Conservation (phyloP, 1,140 invertebrate genomes). For the Coenobita brevimanus region DNA sequence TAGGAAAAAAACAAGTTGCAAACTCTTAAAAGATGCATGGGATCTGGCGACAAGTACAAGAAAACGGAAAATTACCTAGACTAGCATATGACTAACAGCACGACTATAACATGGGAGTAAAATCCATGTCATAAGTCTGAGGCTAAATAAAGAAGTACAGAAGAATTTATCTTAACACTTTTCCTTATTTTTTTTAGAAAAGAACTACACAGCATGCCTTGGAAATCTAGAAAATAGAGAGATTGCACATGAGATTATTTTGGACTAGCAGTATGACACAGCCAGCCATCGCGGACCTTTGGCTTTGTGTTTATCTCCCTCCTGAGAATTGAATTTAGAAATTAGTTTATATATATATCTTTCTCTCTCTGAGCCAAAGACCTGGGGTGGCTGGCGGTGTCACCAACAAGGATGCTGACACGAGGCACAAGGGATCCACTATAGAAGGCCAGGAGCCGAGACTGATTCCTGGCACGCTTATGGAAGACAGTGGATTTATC, state of each 20-base stretch:
- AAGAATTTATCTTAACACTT: neutral
- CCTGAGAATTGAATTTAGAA: conserved; percentile 7
- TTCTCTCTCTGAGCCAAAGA: neutral
- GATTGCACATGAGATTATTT: conserved; percentile 65
- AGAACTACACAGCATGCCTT: conserved; percentile 58
- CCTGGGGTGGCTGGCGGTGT: conserved; percentile 23
- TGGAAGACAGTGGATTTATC: conserved; percentile 67
- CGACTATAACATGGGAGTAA: neutral
- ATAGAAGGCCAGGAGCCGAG: conserved; percentile 18
- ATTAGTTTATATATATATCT: neutral
- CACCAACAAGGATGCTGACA: conserved; percentile 55
- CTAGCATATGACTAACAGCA: conserved; percentile 57
- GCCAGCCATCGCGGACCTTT: conserved; percentile 45
- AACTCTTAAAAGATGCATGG: conserved; percentile 42
- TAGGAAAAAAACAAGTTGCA: conserved; percentile 49
- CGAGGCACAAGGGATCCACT: conserved; percentile 64
- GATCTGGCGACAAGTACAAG: conserved; percentile 51
- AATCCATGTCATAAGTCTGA: conserved; percentile 23
- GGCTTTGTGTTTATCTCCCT: conserved; percentile 5
- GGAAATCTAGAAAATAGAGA: conserved; percentile 65
- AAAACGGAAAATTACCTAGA: conserved; percentile 61
- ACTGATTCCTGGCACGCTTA: conserved; percentile 55
- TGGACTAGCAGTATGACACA: conserved; percentile 54
- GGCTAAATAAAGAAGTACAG: conserved; percentile 26
- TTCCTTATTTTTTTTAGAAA: conserved; percentile 11